Evolutionary conservation across 2,888 invertebrate species (phyloP).

Genomic region (Eupithecia abbreviata): DNA sequence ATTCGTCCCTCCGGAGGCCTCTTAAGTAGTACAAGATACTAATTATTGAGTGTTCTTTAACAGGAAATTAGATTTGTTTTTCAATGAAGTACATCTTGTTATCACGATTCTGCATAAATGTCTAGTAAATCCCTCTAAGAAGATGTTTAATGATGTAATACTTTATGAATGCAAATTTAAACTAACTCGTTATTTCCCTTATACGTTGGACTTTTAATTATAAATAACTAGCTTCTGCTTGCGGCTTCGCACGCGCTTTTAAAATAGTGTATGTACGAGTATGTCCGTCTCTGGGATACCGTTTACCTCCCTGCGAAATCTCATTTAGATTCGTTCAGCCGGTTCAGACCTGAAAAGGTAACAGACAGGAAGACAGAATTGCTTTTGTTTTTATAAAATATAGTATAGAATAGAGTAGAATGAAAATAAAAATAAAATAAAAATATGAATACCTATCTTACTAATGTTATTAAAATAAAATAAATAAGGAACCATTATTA

Average conservation of each 20-base stretch:
- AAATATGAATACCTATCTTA: too few relatives aligned
- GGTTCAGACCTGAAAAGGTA: too few relatives aligned
- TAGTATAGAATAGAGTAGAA: too few relatives aligned
- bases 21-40: conserved; percentile 15
- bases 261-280: neutral
- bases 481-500: too few relatives aligned
- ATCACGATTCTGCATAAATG: conserved; percentile 31
- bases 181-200: neutral
- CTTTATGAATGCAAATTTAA: neutral
- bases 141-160: conserved; percentile 1
- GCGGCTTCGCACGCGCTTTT: neutral
- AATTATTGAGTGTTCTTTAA: conserved; percentile 35
- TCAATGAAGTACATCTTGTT: conserved; percentile 14
- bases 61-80: conserved; percentile 39
- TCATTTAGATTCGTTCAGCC: too few relatives aligned
- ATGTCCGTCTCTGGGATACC: neutral
- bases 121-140: conserved; percentile 1
- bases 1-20: too few relatives aligned
- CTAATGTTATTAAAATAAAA: too few relatives aligned
- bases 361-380: too few relatives aligned
- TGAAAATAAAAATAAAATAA: too few relatives aligned
- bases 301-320: too few relatives aligned
- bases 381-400: too few relatives aligned
- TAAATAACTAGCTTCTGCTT: neutral
- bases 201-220: neutral